A percentile compares a stretch with the other conserved stretches of the same genome.
phyloP scores from a whole-genome alignment of 1,140 invertebrate genomes.

The Globodera ellingtonae region DNA sequence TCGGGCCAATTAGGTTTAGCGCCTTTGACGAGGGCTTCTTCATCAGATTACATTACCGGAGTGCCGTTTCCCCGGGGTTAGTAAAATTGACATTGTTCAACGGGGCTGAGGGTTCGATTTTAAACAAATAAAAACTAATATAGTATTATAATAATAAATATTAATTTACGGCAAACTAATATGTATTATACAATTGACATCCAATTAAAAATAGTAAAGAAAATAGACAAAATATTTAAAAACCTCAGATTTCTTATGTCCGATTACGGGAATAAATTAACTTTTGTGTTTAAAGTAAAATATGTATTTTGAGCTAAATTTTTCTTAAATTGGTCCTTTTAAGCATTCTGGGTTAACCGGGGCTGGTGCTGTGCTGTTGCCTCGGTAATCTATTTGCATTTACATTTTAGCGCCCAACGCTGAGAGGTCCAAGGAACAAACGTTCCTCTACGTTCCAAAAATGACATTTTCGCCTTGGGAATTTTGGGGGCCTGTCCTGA shows the following conservation, averaged over 20 bases:
- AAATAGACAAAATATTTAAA: too few species aligned
- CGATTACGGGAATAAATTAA: too few species aligned
- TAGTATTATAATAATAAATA: too few species aligned
- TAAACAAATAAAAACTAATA: too few species aligned
- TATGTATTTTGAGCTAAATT: background rate
- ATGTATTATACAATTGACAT: too few species aligned
- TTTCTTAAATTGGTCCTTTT: background rate
- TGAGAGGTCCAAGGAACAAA: background rate
- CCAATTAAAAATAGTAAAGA: too few species aligned
- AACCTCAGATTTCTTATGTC: too few species aligned
- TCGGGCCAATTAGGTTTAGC: background rate
- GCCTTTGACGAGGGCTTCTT: background rate
- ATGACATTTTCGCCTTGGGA: background rate
- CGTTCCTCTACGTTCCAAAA: background rate
- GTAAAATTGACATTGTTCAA: too few species aligned
- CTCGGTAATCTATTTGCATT: background rate
- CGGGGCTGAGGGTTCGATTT: too few species aligned
- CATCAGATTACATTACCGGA: background rate
- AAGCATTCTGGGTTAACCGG: background rate
- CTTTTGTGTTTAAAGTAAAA: too few species aligned
- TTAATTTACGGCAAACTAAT: too few species aligned
- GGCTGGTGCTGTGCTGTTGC: background rate
- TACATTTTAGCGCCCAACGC: background rate
- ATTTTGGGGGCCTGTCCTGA: background rate
- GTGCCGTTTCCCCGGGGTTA: background rate